Evolutionary conservation across 2,113 vertebrate species (phyloP).

Genomic region (Xiphophorus couchianus): DNA sequence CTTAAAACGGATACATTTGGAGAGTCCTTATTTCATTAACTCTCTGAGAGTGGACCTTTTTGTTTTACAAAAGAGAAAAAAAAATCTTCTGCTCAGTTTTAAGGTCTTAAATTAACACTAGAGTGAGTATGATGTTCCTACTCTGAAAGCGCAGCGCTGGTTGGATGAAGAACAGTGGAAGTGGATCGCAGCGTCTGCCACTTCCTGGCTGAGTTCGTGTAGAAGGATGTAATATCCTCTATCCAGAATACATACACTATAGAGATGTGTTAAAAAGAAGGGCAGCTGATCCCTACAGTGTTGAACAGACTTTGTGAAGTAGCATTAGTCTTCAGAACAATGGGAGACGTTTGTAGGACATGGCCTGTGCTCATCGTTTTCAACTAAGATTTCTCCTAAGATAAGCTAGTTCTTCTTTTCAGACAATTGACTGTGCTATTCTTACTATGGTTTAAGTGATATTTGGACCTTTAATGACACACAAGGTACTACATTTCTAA

Average conservation of each 20-base stretch:
- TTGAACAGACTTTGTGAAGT: conserved; percentile 65
- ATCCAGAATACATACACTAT: conserved; percentile 53
- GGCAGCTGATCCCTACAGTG: conserved; percentile 44
- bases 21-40: conserved; percentile 43
- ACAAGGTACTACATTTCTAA: conserved; percentile 47
- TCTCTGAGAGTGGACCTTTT: neutral
- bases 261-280: conserved; percentile 46
- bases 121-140: conserved; percentile 2
- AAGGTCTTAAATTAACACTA: conserved; percentile 54
- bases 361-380: conserved; percentile 39
- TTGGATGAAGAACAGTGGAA: conserved; percentile 35
- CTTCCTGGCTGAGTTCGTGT: conserved; percentile 40
- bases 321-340: conserved; percentile 66
- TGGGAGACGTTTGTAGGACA: conserved; percentile 52
- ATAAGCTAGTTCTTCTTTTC: conserved; percentile 45
- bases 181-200: conserved; percentile 1
- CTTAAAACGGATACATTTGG: conserved; percentile 38
- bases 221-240: conserved; percentile 37
- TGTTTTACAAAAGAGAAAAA: neutral
- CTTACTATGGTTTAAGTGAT: conserved; percentile 39
- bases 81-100: conserved; percentile 36
- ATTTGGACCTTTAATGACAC: conserved; percentile 50
- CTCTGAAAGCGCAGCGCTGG: conserved; percentile 3
- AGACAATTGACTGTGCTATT: conserved; percentile 59
- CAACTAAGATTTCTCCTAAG: conserved; percentile 42